phyloP scores from a whole-genome alignment of 2,113 vertebrate species.

The Tupaia chinensis region DNA sequence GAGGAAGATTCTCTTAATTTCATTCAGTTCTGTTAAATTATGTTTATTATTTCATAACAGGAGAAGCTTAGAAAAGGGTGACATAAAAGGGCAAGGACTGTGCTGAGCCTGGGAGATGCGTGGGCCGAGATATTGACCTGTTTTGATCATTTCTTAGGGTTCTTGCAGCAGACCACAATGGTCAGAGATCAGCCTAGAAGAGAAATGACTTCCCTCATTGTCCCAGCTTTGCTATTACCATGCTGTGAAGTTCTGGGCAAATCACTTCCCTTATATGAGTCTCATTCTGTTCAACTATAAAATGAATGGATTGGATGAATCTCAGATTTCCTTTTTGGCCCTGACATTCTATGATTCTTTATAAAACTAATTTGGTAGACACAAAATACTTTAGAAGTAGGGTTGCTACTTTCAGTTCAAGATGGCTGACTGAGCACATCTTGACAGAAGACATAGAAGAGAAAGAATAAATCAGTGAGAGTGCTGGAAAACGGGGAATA shows the following conservation, averaged over 20 bases:
- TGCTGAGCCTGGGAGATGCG: neutral
- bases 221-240: neutral
- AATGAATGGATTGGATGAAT: neutral
- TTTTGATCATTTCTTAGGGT: neutral
- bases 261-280: neutral
- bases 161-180: neutral
- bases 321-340: constrained; percentile 3
- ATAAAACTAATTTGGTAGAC: constrained; percentile 1
- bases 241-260: neutral
- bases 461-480: neutral
- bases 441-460: constrained; percentile 31
- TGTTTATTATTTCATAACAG: neutral
- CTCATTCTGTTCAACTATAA: neutral
- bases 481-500: neutral
- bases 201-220: neutral
- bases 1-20: neutral
- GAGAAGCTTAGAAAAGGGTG: neutral
- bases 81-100: neutral
- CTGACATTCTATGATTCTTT: neutral
- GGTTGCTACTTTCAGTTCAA: neutral
- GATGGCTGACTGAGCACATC: constrained; percentile 45
- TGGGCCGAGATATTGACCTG: neutral
- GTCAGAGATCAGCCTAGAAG: neutral
- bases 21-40: neutral
- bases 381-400: constrained; percentile 1